Conservation (phyloP, 2,797 vertebrate species). For the Monodelphis domestica region DNA sequence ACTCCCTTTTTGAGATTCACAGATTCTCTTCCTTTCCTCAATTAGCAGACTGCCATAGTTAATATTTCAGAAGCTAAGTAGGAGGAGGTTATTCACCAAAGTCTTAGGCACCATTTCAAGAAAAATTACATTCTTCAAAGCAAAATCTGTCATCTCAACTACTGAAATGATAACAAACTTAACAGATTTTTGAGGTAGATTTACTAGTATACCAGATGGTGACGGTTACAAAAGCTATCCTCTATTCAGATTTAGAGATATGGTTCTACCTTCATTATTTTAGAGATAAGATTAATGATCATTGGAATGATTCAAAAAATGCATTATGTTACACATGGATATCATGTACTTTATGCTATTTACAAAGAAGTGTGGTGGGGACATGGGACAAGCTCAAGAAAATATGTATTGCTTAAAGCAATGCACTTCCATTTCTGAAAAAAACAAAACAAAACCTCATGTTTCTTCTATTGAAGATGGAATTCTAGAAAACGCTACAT, state of each 20-base stretch:
- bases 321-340: neutral
- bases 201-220: neutral
- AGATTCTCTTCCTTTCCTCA: conserved; percentile 23
- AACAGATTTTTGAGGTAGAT: conserved; percentile 40
- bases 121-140: neutral
- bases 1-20: neutral
- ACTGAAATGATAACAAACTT: conserved; percentile 28
- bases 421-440: conserved; percentile 15
- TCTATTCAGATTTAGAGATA: neutral
- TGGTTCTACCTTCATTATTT: neutral
- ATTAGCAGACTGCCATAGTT: conserved; percentile 11
- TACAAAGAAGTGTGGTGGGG: neutral
- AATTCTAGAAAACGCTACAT: conserved; percentile 20
- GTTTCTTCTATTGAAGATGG: neutral
- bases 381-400: conserved; percentile 25
- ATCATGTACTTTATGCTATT: neutral
- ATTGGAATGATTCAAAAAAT: neutral
- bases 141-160: neutral
- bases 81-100: conserved; percentile 32
- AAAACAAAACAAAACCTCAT: conserved; percentile 17
- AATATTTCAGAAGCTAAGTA: neutral
- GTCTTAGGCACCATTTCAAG: conserved; percentile 32
- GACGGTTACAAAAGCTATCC: neutral
- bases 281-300: neutral
- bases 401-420: conserved; percentile 35